Conservation (phyloP, 2,113 vertebrate species). For the Solea solea region DNA sequence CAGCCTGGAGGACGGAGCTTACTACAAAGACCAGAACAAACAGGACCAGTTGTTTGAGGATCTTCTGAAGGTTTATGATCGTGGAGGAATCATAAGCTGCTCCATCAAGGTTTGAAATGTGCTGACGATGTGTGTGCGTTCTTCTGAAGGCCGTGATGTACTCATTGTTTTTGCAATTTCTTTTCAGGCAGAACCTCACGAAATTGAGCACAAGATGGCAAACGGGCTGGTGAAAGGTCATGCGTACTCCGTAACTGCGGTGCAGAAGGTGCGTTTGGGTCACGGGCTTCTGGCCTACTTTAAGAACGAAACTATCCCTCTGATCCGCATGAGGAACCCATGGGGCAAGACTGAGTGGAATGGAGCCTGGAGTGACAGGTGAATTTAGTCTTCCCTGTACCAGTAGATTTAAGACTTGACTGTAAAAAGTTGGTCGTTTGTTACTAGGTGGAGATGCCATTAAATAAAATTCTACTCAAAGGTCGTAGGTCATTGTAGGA, state of each 20-base stretch:
- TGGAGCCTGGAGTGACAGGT: slow-evolving; percentile 94
- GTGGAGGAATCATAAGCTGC: slow-evolving; percentile 92
- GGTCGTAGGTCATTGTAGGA: too few species aligned
- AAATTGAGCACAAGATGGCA: slow-evolving; percentile 79
- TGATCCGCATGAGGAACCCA: slow-evolving; percentile 94
- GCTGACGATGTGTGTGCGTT: not conserved
- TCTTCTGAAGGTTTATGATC: slow-evolving; percentile 85
- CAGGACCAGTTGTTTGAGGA: slow-evolving; percentile 88
- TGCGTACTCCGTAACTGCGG: slow-evolving; percentile 90
- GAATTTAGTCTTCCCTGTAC: slow-evolving; percentile 9
- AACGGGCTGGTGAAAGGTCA: slow-evolving; percentile 89
- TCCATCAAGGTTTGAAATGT: slow-evolving; percentile 75
- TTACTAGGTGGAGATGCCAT: too few species aligned
- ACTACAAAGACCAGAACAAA: slow-evolving; percentile 79
- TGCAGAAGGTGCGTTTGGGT: slow-evolving; percentile 86
- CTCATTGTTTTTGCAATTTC: not conserved
- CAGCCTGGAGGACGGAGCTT: slow-evolving; percentile 82
- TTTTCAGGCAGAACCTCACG: slow-evolving; percentile 68
- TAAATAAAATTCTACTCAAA: too few species aligned
- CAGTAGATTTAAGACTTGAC: not conserved
- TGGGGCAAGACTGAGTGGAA: slow-evolving; percentile 94
- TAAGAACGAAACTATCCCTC: slow-evolving; percentile 86
- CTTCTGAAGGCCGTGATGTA: not conserved
- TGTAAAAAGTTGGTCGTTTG: too few species aligned
- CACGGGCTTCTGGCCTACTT: slow-evolving; percentile 84